Evolutionary conservation across 2,113 vertebrate species (phyloP).

Genomic region (Jaculus jaculus): DNA sequence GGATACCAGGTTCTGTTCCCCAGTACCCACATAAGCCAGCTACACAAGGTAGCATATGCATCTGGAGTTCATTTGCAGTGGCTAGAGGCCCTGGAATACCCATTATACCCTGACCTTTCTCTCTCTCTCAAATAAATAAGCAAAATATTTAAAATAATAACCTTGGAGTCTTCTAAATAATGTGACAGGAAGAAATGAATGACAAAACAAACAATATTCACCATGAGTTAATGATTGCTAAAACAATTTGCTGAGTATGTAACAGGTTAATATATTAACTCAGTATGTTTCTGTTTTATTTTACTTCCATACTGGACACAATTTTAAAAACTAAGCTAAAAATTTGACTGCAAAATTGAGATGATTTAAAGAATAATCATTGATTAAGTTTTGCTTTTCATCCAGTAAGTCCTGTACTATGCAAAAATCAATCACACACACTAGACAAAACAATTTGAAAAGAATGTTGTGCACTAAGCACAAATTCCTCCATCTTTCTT

Average conservation of each 20-base stretch:
- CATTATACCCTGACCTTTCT: too few species aligned
- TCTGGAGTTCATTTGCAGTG: too few species aligned
- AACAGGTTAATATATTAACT: not conserved
- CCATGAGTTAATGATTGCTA: not conserved
- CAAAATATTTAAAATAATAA: too few species aligned
- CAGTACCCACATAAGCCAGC: too few species aligned
- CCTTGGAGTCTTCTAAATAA: conserved; percentile 47
- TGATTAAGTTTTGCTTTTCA: not conserved
- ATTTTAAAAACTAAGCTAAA: conserved; percentile 27
- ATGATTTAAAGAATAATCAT: conserved; percentile 4
- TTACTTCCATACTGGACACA: too few species aligned
- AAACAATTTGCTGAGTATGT: not conserved
- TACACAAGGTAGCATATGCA: too few species aligned
- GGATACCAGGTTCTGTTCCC: too few species aligned
- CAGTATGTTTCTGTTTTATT: too few species aligned
- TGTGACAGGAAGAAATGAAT: not conserved
- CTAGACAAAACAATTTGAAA: not conserved
- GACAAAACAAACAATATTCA: not conserved
- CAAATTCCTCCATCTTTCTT: not conserved
- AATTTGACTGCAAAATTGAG: not conserved
- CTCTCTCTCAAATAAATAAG: too few species aligned
- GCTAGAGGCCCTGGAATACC: too few species aligned
- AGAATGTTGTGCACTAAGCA: not conserved
- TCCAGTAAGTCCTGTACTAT: not conserved
- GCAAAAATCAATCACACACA: conserved; percentile 9